These are phyloP conservation scores for Mallateleia sp. DNA, from an alignment of 2,888 invertebrate genomes.

Conservation along the genomic window DNA sequence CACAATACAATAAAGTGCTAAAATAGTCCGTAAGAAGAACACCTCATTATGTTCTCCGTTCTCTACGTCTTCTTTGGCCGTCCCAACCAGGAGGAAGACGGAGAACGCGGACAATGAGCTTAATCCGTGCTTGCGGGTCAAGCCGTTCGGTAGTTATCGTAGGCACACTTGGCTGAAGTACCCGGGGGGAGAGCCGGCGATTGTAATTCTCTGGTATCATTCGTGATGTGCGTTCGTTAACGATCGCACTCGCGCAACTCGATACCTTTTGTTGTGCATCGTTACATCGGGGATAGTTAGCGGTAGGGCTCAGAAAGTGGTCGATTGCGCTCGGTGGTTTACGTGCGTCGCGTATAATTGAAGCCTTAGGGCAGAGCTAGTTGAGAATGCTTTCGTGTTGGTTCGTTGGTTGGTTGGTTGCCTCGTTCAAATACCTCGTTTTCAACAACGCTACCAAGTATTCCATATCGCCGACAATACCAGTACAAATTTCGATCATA, in stretches of 20 bases:
- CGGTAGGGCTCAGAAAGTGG: slow-evolving; percentile 84
- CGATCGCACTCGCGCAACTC: slow-evolving; percentile 87
- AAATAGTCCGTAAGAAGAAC: slow-evolving; percentile 24
- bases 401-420: slow-evolving; percentile 48
- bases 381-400: slow-evolving; percentile 76
- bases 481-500: slow-evolving; percentile 54
- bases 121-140: slow-evolving; percentile 63
- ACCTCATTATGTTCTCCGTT: slow-evolving; percentile 45
- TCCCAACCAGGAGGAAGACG: neutral
- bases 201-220: slow-evolving; percentile 78
- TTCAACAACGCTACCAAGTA: slow-evolving; percentile 69
- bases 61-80: slow-evolving; percentile 13
- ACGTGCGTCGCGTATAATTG: slow-evolving; percentile 82
- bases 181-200: slow-evolving; percentile 44
- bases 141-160: slow-evolving; percentile 54
- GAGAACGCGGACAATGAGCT: slow-evolving; percentile 46
- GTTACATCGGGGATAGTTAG: slow-evolving; percentile 85
- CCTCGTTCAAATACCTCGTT: slow-evolving; percentile 55
- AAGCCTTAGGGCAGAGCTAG: slow-evolving; percentile 82
- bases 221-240: slow-evolving; percentile 84
- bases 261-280: slow-evolving; percentile 87
- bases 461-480: slow-evolving; percentile 64
- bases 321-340: slow-evolving; percentile 85
- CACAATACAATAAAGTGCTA: no score
- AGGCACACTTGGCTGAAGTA: slow-evolving; percentile 63